phyloP scores from a whole-genome alignment of 2,888 invertebrate species.

The Phytoseiulus persimilis region DNA sequence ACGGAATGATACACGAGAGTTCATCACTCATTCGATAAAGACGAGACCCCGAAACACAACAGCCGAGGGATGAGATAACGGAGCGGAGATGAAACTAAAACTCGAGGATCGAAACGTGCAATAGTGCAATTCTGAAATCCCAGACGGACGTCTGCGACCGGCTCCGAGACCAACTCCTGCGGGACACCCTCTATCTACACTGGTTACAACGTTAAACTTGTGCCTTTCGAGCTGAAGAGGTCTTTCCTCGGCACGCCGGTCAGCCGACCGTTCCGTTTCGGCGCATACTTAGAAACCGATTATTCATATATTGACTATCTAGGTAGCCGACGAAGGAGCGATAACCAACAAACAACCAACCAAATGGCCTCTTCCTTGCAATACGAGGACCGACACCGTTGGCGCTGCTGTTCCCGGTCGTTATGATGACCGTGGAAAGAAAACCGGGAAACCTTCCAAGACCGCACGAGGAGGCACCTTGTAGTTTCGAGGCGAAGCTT shows the following conservation, averaged over 20 bases:
- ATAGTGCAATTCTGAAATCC: not conserved
- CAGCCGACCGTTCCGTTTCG: not conserved
- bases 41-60: no score
- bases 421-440: not conserved
- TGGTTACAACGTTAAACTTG: not conserved
- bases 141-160: not conserved
- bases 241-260: conserved; percentile 18
- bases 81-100: not conserved
- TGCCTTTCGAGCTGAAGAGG: conserved; percentile 39
- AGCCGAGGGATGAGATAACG: no score
- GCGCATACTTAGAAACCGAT: not conserved
- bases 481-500: no score
- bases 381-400: not conserved
- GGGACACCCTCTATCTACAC: not conserved
- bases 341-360: not conserved
- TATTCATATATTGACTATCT: not conserved
- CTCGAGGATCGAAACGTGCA: not conserved
- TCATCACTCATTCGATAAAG: no score
- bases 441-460: not conserved
- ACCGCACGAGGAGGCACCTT: not conserved
- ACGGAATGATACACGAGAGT: not conserved
- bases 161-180: not conserved
- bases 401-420: not conserved
- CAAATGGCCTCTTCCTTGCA: not conserved
- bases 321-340: not conserved